Percentiles rank a stretch among this genome's conserved stretches.
Conservation (phyloP, 1,140 invertebrate genomes). For the Lepidurus couesii region DNA sequence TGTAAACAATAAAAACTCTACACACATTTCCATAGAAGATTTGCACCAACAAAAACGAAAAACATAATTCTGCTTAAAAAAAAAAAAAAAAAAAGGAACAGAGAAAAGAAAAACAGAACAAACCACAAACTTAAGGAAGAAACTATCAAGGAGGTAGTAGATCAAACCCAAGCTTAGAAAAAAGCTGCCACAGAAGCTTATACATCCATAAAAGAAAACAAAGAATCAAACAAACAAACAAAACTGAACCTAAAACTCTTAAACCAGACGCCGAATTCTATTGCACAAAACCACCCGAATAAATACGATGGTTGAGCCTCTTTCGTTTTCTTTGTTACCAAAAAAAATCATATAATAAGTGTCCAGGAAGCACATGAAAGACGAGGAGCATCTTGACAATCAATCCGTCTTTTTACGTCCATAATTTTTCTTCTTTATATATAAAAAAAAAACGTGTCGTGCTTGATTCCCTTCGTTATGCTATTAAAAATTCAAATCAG, state of each 20-base stretch:
- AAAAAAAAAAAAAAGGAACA: background rate
- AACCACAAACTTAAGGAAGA: background rate
- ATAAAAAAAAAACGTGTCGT: background rate
- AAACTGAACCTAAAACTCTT: background rate
- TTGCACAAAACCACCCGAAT: background rate
- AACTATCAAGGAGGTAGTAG: background rate
- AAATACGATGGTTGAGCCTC: background rate
- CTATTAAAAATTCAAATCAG: background rate
- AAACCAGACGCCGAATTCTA: background rate
- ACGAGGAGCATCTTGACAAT: slow-evolving; percentile 1
- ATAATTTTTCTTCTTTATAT: background rate
- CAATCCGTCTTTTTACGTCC: background rate
- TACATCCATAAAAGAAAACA: background rate
- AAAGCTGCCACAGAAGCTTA: slow-evolving; percentile 2
- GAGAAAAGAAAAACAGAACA: background rate
- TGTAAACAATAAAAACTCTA: slow-evolving; percentile 9
- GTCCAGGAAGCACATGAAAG: slow-evolving; percentile 17
- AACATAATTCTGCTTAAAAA: background rate
- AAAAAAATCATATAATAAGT: background rate
- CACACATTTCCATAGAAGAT: background rate
- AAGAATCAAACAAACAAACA: background rate
- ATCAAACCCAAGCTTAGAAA: slow-evolving; percentile 12
- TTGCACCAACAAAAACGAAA: background rate
- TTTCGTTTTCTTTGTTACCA: background rate
- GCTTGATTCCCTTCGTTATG: background rate